Conservation (phyloP, 2,888 invertebrate genomes). For the Pachycephus smyrnensis region DNA sequence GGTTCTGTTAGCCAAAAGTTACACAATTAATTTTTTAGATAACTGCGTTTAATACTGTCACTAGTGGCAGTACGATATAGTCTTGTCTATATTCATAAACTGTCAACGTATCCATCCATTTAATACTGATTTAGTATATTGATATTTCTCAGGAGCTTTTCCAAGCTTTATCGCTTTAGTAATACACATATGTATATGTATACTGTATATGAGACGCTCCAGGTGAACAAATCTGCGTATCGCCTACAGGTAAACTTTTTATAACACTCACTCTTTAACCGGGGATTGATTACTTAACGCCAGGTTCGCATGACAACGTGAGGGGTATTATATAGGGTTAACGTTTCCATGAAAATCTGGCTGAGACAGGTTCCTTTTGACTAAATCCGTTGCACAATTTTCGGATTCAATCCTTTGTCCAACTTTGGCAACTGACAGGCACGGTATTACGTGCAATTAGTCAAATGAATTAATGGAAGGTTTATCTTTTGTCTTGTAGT, state of each 20-base stretch:
- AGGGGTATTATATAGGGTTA: neutral
- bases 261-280: neutral
- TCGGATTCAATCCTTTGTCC: neutral
- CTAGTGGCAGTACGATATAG: neutral
- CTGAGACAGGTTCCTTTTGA: neutral
- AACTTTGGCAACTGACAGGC: neutral
- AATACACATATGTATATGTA: neutral
- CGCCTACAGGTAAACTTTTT: neutral
- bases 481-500: neutral
- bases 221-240: neutral
- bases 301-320: neutral
- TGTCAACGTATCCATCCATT: neutral
- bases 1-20: neutral
- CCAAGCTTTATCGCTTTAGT: neutral
- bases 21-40: neutral
- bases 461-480: neutral
- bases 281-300: neutral
- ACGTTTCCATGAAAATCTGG: neutral
- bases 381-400: neutral
- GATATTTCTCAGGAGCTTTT: neutral
- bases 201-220: neutral
- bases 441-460: neutral
- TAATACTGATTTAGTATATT: neutral
- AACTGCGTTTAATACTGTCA: neutral
- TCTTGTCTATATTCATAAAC: neutral